These are phyloP conservation scores for Mus musculus DNA, from an alignment of 2,113 vertebrate species.

Conservation along the genomic window GRCm39 chr16:56963001-56963500, in stretches of 20 bases:
- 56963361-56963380: no score
- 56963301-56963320: no score
- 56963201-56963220: constrained; percentile 98
- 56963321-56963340: no score
- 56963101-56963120: constrained; percentile 99
- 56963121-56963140: constrained; percentile 99
- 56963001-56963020: constrained; percentile 13
- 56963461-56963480: no score
- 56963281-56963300: constrained; percentile 20
- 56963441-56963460: no score
- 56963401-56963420: no score
- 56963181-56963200: constrained; percentile 96
- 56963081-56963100: constrained; percentile 96
- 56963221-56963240: constrained; percentile 72
- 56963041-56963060: not conserved
- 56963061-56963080: constrained; percentile 37
- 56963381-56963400: no score
- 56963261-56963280: constrained; percentile 26
- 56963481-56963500: not conserved
- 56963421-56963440: no score
- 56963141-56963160: constrained; percentile 96
- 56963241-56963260: not conserved
- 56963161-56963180: constrained; percentile 96
- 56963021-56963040: not conserved
- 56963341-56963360: no score